Percentiles rank a stretch among this genome's conserved stretches.
Conservation (phyloP, 1,140 invertebrate genomes). For the Lasioglossum albipes region DNA sequence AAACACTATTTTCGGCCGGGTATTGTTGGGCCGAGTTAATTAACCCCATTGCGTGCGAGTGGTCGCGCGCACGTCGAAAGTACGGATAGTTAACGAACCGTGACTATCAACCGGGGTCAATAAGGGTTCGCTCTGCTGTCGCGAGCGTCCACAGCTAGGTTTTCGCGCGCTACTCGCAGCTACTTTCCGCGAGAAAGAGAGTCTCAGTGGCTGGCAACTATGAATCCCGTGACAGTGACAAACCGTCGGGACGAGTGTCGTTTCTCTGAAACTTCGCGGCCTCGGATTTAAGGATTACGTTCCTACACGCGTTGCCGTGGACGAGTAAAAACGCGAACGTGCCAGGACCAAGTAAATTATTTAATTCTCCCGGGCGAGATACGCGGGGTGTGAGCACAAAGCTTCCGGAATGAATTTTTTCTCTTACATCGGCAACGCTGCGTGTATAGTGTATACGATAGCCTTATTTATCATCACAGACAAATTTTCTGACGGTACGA, state of each 20-base stretch:
- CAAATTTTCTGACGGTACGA: too few relatives aligned
- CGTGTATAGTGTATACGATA: too few relatives aligned
- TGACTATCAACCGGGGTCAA: constrained; percentile 15
- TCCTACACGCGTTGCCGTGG: too few relatives aligned
- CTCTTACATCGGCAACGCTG: too few relatives aligned
- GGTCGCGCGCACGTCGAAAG: constrained; percentile 9
- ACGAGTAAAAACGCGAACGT: too few relatives aligned
- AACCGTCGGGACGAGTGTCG: not conserved
- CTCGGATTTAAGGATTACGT: too few relatives aligned
- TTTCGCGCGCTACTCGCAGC: not conserved
- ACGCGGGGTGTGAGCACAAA: too few relatives aligned
- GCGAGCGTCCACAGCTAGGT: not conserved
- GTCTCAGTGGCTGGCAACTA: too few relatives aligned
- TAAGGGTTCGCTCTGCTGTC: constrained; percentile 2
- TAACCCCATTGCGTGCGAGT: not conserved
- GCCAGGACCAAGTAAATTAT: too few relatives aligned
- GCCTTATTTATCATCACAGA: too few relatives aligned
- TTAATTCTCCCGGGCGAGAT: too few relatives aligned
- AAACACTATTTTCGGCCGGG: constrained; percentile 4
- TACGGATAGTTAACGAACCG: constrained; percentile 25
- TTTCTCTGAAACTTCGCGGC: not conserved
- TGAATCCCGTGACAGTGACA: not conserved
- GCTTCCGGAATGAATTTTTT: too few relatives aligned
- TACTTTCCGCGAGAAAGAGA: not conserved
- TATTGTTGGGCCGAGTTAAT: constrained; percentile 12